Percentiles rank a stretch among this genome's conserved stretches.
Conservation (phyloP, 2,888 invertebrate species). For the Parnassius smintheus region DNA sequence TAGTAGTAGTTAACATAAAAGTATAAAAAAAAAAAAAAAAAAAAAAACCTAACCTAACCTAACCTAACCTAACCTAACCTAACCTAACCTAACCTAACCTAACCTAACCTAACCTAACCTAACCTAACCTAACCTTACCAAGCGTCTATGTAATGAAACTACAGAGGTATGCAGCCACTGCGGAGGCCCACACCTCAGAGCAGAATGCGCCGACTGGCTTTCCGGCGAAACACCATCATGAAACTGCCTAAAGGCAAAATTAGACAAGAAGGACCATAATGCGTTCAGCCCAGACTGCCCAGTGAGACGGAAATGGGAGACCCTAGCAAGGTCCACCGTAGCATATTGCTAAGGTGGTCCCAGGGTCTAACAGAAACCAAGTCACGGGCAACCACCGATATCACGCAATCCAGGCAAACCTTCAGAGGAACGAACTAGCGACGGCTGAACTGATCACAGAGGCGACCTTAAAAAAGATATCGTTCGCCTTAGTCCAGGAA, state of each 20-base stretch:
- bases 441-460: neutral
- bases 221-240: neutral
- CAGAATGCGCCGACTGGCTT: neutral
- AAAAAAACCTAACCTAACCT: too few species aligned
- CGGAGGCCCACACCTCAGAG: neutral
- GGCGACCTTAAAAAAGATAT: neutral
- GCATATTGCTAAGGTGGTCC: neutral
- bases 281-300: too few species aligned
- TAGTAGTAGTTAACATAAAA: too few species aligned
- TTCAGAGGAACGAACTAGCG: neutral
- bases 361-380: neutral
- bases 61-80: conserved; percentile 5
- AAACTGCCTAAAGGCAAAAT: neutral
- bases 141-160: too few species aligned
- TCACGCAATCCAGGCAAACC: neutral
- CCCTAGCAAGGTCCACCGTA: neutral
- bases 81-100: conserved; percentile 30
- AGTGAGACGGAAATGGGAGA: neutral
- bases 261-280: neutral
- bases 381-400: neutral
- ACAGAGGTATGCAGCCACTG: neutral
- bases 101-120: conserved; percentile 23
- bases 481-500: neutral
- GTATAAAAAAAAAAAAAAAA: too few species aligned
- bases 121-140: conserved; percentile 16